Evolutionary conservation across 2,113 vertebrate species (phyloP).

Genomic region (Argyrosomus japonicus): DNA sequence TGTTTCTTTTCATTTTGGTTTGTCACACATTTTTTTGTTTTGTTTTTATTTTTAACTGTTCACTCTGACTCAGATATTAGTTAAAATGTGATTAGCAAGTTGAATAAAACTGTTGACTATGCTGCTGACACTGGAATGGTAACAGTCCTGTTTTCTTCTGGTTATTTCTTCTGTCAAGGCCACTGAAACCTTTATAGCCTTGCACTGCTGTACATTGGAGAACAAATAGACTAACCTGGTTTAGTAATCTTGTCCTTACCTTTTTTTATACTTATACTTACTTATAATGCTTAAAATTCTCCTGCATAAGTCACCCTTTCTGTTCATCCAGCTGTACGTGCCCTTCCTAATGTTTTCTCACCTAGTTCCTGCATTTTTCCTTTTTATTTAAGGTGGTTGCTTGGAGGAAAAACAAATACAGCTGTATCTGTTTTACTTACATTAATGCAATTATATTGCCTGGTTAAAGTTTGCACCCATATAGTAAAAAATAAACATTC

Average conservation of each 20-base stretch:
- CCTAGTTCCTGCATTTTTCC: conserved; percentile 8
- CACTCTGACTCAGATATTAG: conserved; percentile 39
- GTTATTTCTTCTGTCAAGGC: conserved; percentile 29
- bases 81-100: conserved; percentile 49
- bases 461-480: background rate
- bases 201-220: background rate
- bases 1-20: conserved; percentile 77
- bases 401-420: background rate
- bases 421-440: conserved; percentile 14
- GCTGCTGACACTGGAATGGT: conserved; percentile 55
- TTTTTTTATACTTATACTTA: background rate
- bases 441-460: background rate
- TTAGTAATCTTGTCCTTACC: background rate
- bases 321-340: conserved; percentile 40
- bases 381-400: background rate
- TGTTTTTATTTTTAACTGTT: conserved; percentile 47
- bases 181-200: conserved; percentile 7
- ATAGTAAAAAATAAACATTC: background rate
- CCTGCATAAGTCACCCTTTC: conserved; percentile 25
- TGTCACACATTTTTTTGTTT: conserved; percentile 59
- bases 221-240: conserved; percentile 6
- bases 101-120: conserved; percentile 61
- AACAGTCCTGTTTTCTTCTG: conserved; percentile 45
- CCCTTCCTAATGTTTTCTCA: conserved; percentile 37
- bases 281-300: background rate